A percentile compares a stretch with the other conserved stretches of the same genome.
Evolutionary conservation across 2,113 vertebrate genomes (phyloP).

Genomic region (Etia nguti): DNA sequence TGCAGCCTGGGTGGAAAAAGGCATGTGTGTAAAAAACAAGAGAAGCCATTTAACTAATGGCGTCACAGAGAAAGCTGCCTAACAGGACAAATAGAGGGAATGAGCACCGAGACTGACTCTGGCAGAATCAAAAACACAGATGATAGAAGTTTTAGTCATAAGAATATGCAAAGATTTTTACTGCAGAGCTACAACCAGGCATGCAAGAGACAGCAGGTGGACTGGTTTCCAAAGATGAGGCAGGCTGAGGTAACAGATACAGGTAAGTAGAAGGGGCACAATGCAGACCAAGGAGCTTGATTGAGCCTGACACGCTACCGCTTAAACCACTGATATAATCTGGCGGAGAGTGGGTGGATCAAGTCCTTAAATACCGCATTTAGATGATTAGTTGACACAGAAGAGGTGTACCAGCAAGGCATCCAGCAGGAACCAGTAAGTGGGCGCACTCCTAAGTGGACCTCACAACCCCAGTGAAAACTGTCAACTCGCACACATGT

Average conservation of each 20-base stretch:
- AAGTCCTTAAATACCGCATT: background rate
- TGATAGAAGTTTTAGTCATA: background rate
- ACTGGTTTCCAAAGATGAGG: background rate
- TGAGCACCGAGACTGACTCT: background rate
- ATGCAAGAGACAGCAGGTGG: background rate
- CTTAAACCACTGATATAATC: background rate
- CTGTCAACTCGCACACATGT: background rate
- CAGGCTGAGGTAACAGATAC: background rate
- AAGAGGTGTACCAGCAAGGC: background rate
- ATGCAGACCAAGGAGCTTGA: background rate
- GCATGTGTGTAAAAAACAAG: background rate
- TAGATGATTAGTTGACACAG: background rate
- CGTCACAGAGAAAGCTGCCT: fast-evolving
- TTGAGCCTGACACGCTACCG: background rate
- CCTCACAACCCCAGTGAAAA: background rate
- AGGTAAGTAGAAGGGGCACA: background rate
- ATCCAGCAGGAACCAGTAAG: background rate
- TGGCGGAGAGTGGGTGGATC: background rate
- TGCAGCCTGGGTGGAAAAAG: background rate
- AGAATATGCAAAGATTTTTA: background rate
- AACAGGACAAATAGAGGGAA: background rate
- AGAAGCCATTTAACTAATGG: background rate
- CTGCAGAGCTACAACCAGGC: background rate
- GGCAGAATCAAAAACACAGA: background rate
- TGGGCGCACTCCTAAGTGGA: background rate